These are phyloP conservation scores for Cheilinus undulatus DNA, from an alignment of 2,113 vertebrate species.

Conservation along the genomic window DNA sequence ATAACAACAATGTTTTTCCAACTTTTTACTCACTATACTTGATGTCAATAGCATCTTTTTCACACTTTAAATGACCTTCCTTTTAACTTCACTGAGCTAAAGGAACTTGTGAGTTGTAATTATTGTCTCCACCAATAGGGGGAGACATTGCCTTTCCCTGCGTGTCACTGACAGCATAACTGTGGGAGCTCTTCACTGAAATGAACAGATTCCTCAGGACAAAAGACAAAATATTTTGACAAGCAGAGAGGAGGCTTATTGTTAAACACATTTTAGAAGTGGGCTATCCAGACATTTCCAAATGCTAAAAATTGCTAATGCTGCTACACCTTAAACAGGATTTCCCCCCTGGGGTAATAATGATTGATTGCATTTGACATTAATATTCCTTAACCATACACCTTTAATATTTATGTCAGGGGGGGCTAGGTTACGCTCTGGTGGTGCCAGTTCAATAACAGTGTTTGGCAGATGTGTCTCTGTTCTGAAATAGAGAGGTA, in stretches of 20 bases:
- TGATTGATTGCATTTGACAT: conserved; percentile 84
- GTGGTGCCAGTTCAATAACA: conserved; percentile 76
- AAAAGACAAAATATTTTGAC: conserved; percentile 83
- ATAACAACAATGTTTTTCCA: too few species aligned
- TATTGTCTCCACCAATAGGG: conserved; percentile 66
- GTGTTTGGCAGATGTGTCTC: conserved; percentile 78
- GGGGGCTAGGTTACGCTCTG: conserved; percentile 65
- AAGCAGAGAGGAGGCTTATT: conserved; percentile 76
- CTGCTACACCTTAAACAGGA: conserved; percentile 81
- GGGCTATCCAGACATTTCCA: conserved; percentile 73
- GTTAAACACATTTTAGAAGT: conserved; percentile 72
- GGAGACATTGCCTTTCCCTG: conserved; percentile 79
- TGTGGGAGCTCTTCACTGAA: conserved; percentile 28
- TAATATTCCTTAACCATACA: conserved; percentile 82
- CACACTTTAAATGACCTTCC: background rate
- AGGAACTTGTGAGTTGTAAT: conserved; percentile 32
- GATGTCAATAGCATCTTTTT: background rate
- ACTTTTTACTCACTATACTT: too few species aligned
- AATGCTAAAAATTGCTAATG: conserved; percentile 80
- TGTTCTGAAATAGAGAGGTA: conserved; percentile 77
- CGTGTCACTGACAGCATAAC: background rate
- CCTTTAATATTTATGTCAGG: conserved; percentile 75
- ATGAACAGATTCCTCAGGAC: conserved; percentile 73
- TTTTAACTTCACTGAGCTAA: background rate
- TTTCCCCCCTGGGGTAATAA: conserved; percentile 75